Base-by-base conservation (phyloP, 2,797 vertebrate genomes). In the Lutjanus argentimaculatus region DNA sequence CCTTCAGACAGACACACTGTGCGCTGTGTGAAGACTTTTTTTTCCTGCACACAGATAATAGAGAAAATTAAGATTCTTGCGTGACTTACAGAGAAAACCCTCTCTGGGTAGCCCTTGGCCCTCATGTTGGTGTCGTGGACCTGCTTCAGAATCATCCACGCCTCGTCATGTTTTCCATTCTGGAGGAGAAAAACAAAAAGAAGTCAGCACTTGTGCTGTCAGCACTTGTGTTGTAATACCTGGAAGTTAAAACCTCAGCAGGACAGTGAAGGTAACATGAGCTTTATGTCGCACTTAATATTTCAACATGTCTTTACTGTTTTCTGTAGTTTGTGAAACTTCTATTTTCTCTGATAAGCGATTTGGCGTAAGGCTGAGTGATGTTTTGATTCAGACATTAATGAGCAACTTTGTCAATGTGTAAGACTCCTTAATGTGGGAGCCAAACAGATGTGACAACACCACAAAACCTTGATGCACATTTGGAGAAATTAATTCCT, bases 91-190 rank as follows among this genome's bases (percentile, higher is more conserved):
- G 98, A 98, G 95, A 99, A 99, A 79, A 99, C 98, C 77, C 97
- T 96, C 91, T 99, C 98, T 0, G 98, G 98, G 84, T 98, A 97
- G 7, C 98, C 98, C 89, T 99, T 99, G 80, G 98, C 98, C 78
- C 98, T 95, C 98, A 99, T 99, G 95, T 99, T 99, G 92, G 98
- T 99, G 93, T 99, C 98, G 0, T 99, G 98, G 69, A 99, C 98
- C 89, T 99, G 98, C 93, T 99, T 99, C 92, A 99, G 96, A 74
- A 99, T 98, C 98, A 99, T 99, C 98, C 98, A 99, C 16, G 97
- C 98, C 87, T 99, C 98, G 0, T 99, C 98, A 0, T 99, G 98
- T 77, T 99, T 99, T 67, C 98, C 98, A 0, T 99, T 99, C 98
- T 99, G 86, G 0, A 80, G 62, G 40, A 67, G 22, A 61, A 25